Conservation (phyloP, 2,113 vertebrate genomes). For the Colaptes auratus region DNA sequence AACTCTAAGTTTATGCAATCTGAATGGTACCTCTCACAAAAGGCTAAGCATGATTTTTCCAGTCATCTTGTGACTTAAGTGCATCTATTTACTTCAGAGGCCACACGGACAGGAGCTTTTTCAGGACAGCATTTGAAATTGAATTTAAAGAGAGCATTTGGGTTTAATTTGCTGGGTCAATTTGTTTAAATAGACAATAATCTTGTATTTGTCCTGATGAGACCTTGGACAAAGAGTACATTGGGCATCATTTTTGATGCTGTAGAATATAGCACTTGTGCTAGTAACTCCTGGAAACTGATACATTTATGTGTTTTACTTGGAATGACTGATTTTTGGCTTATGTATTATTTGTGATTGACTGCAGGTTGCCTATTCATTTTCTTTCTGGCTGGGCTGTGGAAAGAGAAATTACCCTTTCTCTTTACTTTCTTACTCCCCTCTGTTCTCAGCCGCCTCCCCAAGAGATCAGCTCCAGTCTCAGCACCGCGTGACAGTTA, state of each 20-base stretch:
- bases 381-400: constrained; percentile 9
- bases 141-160: constrained; percentile 52
- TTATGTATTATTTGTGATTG: constrained; percentile 38
- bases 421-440: not conserved
- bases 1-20: not conserved
- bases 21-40: not conserved
- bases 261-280: constrained; percentile 1
- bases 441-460: not conserved
- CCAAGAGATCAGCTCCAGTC: constrained; percentile 42
- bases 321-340: constrained; percentile 32
- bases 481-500: constrained; percentile 67
- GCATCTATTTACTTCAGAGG: not conserved
- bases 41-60: not conserved
- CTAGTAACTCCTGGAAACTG: constrained; percentile 34
- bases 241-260: not conserved
- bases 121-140: constrained; percentile 32
- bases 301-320: constrained; percentile 29
- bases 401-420: constrained; percentile 33
- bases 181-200: constrained; percentile 52
- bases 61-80: not conserved
- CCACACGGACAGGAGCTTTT: not conserved
- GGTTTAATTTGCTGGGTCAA: constrained; percentile 41
- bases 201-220: constrained; percentile 9
- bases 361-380: constrained; percentile 31
- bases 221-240: constrained; percentile 5